Conservation (phyloP, 1,140 invertebrate genomes). For the Orchesella cincta region DNA sequence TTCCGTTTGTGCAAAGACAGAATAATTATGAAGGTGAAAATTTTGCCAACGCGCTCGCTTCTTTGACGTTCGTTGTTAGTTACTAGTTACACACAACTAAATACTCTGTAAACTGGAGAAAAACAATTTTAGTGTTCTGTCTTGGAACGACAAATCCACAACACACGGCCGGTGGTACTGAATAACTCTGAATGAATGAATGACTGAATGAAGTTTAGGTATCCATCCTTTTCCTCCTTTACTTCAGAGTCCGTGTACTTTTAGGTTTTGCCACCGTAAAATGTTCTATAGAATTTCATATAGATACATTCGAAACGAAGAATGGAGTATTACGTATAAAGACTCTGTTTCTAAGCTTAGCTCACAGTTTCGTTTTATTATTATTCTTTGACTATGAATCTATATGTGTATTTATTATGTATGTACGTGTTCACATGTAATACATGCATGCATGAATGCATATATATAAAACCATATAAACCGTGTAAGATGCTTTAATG, state of each 20-base stretch:
- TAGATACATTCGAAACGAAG: conserved; percentile 26
- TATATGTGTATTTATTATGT: not conserved
- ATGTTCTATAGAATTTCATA: conserved; percentile 21
- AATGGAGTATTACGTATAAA: conserved; percentile 4
- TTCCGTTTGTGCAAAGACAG: too few species aligned
- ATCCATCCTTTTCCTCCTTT: conserved; percentile 25
- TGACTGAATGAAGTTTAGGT: conserved; percentile 30
- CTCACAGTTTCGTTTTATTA: conserved; percentile 15
- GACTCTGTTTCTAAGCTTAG: not conserved
- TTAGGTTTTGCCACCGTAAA: conserved; percentile 22
- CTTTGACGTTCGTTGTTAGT: too few species aligned
- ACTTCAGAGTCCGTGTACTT: conserved; percentile 17
- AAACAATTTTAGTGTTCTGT: too few species aligned
- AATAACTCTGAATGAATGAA: conserved; percentile 30
- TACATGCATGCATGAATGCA: conserved; percentile 12
- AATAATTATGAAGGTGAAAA: too few species aligned
- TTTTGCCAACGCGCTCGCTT: too few species aligned
- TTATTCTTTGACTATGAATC: not conserved
- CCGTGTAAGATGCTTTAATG: not conserved
- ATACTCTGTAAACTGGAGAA: too few species aligned
- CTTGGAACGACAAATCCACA: conserved; percentile 3
- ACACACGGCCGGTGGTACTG: conserved; percentile 21
- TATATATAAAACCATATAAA: not conserved
- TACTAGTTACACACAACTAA: too few species aligned
- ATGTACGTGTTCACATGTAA: not conserved